These are phyloP conservation scores for Protophormia terraenovae DNA, from an alignment of 2,888 invertebrate genomes.

Conservation along the genomic window DNA sequence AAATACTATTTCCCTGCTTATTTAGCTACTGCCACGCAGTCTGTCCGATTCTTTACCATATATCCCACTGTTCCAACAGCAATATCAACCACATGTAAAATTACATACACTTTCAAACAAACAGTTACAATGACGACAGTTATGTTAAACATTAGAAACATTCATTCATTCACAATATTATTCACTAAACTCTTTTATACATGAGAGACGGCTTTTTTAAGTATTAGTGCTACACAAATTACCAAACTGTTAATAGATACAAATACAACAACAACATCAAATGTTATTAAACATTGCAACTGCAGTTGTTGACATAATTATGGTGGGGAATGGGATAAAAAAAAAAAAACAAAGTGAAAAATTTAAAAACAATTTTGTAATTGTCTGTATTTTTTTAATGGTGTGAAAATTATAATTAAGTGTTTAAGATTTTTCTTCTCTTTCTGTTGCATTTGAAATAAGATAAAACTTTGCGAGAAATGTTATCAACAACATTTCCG, in stretches of 20 bases:
- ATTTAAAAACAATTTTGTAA: slow-evolving; percentile 62
- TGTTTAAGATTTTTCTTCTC: slow-evolving; percentile 47
- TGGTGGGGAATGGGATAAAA: slow-evolving; percentile 22
- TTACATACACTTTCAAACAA: slow-evolving; percentile 24
- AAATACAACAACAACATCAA: slow-evolving; percentile 36
- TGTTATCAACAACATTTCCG: slow-evolving; percentile 4
- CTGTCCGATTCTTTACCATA: too few relatives aligned
- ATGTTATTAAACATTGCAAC: neutral
- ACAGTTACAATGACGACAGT: slow-evolving; percentile 65
- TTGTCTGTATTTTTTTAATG: slow-evolving; percentile 58
- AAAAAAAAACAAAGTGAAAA: slow-evolving; percentile 9
- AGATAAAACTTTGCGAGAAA: neutral
- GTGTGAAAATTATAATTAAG: slow-evolving; percentile 67
- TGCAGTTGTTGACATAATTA: slow-evolving; percentile 40
- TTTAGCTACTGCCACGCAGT: too few relatives aligned
- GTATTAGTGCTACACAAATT: slow-evolving; percentile 66
- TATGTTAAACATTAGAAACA: slow-evolving; percentile 61
- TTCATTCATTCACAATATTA: slow-evolving; percentile 21
- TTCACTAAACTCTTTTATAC: neutral
- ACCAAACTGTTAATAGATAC: slow-evolving; percentile 64
- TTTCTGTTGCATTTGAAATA: neutral
- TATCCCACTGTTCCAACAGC: neutral
- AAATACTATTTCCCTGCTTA: too few relatives aligned
- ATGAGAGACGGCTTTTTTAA: slow-evolving; percentile 8
- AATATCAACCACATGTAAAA: slow-evolving; percentile 25